Conservation (phyloP, 2,113 vertebrate genomes). For the human region DNA sequence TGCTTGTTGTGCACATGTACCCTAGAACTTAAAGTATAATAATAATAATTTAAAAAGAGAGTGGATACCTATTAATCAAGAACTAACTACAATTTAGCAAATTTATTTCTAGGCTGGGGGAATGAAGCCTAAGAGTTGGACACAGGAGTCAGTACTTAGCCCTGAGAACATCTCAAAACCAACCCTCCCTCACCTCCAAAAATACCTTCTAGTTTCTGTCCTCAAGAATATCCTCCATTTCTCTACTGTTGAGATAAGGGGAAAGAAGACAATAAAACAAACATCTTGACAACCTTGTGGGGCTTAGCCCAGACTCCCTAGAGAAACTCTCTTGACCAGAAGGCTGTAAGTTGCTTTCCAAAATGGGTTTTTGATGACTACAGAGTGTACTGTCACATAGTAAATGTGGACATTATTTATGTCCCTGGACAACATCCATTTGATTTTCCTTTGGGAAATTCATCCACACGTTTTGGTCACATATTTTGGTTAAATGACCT, state of each 20-base stretch:
- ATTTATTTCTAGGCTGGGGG: not conserved
- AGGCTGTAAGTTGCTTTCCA: not conserved
- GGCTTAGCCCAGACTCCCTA: not conserved
- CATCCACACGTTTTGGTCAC: not conserved
- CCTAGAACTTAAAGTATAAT: too few species aligned
- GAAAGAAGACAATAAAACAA: not conserved
- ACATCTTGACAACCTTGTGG: not conserved
- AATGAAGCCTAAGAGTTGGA: not conserved
- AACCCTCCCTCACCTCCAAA: not conserved
- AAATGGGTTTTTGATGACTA: not conserved
- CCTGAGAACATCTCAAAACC: not conserved
- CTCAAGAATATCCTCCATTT: not conserved
- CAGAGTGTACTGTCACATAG: not conserved
- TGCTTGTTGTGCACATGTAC: too few species aligned
- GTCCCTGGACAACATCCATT: not conserved
- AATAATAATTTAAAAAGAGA: not conserved
- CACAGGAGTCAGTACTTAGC: not conserved
- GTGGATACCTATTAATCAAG: not conserved
- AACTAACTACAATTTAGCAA: not conserved
- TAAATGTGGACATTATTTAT: not conserved
- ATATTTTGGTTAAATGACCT: not conserved
- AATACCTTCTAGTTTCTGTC: not conserved
- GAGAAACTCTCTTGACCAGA: not conserved
- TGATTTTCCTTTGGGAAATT: not conserved
- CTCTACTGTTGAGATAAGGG: not conserved